phyloP scores from a whole-genome alignment of 1,140 invertebrate genomes.

The Ylistrum balloti region DNA sequence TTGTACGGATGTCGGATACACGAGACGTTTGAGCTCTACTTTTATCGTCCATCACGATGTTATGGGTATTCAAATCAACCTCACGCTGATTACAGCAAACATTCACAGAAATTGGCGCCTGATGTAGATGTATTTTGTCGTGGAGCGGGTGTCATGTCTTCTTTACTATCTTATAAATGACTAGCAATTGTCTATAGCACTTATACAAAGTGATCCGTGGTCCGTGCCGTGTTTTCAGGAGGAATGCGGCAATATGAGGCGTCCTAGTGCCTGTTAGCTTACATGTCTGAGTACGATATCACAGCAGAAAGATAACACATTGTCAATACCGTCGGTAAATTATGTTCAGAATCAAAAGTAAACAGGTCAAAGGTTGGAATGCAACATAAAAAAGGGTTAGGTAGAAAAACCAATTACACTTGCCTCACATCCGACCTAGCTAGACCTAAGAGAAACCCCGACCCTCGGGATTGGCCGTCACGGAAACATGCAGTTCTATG shows the following conservation, averaged over 20 bases:
- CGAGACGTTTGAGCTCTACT: background rate
- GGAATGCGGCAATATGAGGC: background rate
- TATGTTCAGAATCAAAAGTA: conserved; percentile 31
- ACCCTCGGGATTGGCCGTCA: background rate
- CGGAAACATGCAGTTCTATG: conserved; percentile 14
- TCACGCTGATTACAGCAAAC: conserved; percentile 1
- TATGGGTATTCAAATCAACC: conserved; percentile 21
- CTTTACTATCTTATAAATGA: background rate
- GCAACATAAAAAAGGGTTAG: background rate
- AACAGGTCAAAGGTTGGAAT: background rate
- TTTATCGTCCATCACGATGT: background rate
- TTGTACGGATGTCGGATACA: conserved; percentile 20
- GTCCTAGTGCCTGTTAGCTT: conserved; percentile 23
- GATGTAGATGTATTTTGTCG: background rate
- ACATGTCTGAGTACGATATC: background rate
- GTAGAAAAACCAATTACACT: conserved; percentile 24
- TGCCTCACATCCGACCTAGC: background rate
- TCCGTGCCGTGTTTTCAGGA: background rate
- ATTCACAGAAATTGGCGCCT: conserved; percentile 25
- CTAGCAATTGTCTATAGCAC: conserved; percentile 25
- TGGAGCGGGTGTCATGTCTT: background rate
- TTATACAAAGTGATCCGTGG: background rate
- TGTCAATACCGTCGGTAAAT: background rate
- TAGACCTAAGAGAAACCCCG: background rate
- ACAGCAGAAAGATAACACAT: background rate